Evolutionary conservation across 2,888 invertebrate species (phyloP), one percentile per base, ranked within the genome.

Genomic region (Hololepta plana): DNA sequence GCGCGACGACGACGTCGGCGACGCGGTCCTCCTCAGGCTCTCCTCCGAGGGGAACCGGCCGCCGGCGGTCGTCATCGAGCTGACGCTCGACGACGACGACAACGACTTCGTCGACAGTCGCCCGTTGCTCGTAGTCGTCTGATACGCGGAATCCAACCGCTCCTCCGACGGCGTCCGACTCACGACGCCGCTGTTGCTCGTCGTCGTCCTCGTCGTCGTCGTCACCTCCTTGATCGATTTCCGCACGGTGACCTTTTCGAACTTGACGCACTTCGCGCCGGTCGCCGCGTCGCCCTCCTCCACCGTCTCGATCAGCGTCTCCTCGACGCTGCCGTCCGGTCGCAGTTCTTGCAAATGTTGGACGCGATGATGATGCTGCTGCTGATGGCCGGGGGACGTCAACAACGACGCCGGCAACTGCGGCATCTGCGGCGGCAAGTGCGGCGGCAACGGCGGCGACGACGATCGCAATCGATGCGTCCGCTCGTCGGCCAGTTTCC

Each of bases 191-290:
- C 12, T n/a, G 7, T 17, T 17, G 17, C 47, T 43, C 20, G 43
- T 28, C 22, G 43, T 44, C 20, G 41, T 40, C 10, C 44, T 44
- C 11, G 40, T 32, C 7, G 38, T 40, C 2, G 59, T 47, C 4
- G 49, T 53, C 1, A 66, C 51, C 39, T 76, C 69, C 23, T 59
- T 55, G n/a, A 65, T 50, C 16, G 71, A 68, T 51, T 66, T 72
- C 44, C 62, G 63, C 27, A 75, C 63, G 3, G 65, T 67, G 38
- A 75, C 66, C 48, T 68, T 63, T 47, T 81, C 79, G 36, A 74
- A 72, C 48, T 74, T 76, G 23, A 79, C 70, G 37, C 70, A 64
- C 41, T 67, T 69, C 6, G 63, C 59, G 4, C 72, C 71, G 28
- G 67, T 57, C 14, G 59, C 54, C 20, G 69, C 52, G 37, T 74